These are phyloP conservation scores for Euura lappo DNA, from an alignment of 1,140 invertebrate genomes.

Conservation along the genomic window DNA sequence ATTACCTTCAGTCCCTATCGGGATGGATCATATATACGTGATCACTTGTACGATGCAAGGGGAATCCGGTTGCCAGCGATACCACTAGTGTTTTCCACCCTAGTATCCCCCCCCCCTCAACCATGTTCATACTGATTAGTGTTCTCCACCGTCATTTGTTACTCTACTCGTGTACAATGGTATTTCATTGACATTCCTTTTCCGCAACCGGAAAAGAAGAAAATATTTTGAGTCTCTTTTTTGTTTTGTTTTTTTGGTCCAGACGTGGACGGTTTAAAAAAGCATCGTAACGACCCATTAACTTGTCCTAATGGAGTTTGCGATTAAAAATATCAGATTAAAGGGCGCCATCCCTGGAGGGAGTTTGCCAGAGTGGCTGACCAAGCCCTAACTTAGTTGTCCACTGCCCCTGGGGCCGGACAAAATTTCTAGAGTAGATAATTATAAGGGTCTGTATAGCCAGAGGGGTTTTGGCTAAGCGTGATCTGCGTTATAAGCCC, in stretches of 20 bases:
- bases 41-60: background rate
- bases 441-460: conserved; percentile 50
- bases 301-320: background rate
- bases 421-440: conserved; percentile 55
- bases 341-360: conserved; percentile 43
- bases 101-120: background rate
- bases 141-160: too few species aligned
- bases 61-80: background rate
- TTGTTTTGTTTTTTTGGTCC: too few species aligned
- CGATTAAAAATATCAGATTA: conserved; percentile 53
- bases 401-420: conserved; percentile 46
- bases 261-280: too few species aligned
- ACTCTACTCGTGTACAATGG: too few species aligned
- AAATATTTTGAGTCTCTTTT: too few species aligned
- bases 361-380: conserved; percentile 38
- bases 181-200: too few species aligned
- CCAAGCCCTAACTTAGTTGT: conserved; percentile 54
- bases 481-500: conserved; percentile 13
- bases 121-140: too few species aligned
- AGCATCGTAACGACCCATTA: background rate
- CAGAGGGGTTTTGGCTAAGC: conserved; percentile 1
- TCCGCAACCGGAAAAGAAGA: too few species aligned
- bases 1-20: background rate
- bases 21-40: background rate
- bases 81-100: background rate